Conservation (phyloP, 2,888 invertebrate species). For the Acanthosepion pharaonis region DNA sequence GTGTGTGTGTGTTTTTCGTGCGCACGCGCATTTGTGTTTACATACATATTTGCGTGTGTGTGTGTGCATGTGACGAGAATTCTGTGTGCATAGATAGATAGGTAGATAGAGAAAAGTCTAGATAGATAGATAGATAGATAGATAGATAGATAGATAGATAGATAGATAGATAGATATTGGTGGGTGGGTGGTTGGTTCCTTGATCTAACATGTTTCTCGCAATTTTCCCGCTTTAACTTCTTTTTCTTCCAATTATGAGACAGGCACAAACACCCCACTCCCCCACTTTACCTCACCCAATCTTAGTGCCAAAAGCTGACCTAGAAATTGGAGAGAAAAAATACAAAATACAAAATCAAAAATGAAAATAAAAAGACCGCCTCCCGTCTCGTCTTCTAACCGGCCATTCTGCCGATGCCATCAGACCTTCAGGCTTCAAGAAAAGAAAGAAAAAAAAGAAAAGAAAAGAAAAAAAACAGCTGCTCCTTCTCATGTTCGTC, state of each 20-base stretch:
- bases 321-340: neutral
- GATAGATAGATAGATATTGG: neutral
- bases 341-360: neutral
- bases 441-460: neutral
- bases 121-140: neutral
- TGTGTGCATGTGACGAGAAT: neutral
- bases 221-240: neutral
- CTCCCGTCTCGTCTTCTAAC: neutral
- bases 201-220: neutral
- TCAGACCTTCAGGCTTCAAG: conserved; percentile 33
- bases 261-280: neutral
- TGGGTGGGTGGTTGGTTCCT: neutral
- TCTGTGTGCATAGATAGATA: neutral
- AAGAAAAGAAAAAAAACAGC: neutral
- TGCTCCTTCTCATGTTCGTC: conserved; percentile 22
- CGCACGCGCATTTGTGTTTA: neutral
- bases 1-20: neutral
- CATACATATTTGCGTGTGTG: neutral
- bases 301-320: conserved; percentile 3
- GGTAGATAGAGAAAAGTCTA: neutral
- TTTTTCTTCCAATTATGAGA: neutral
- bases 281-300: neutral
- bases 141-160: neutral
- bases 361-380: neutral
- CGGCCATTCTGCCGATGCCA: conserved; percentile 23